These are phyloP conservation scores for Cephus cinctus DNA, from an alignment of 1,140 invertebrate species.

Conservation along the genomic window DNA sequence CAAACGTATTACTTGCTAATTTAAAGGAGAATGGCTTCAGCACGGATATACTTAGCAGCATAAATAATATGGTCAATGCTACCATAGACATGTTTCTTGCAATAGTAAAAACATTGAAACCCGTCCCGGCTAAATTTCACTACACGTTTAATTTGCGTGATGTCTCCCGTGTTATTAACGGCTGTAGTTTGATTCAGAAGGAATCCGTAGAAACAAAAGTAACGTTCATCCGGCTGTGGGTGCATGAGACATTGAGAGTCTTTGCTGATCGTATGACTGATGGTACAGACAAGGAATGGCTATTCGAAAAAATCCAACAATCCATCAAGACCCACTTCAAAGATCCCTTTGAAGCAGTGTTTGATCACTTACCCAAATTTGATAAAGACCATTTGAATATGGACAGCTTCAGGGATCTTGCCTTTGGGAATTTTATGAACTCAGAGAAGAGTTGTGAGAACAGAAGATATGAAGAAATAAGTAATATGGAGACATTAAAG, in stretches of 20 bases:
- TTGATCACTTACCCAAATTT: constrained; percentile 49
- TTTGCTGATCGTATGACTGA: constrained; percentile 69
- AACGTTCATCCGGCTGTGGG: constrained; percentile 62
- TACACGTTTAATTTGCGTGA: constrained; percentile 69
- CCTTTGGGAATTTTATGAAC: constrained; percentile 68
- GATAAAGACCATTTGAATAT: constrained; percentile 53
- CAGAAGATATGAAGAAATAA: constrained; percentile 66
- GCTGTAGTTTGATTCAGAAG: constrained; percentile 65
- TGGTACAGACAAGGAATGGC: constrained; percentile 59
- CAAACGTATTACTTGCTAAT: constrained; percentile 58
- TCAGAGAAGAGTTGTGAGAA: constrained; percentile 53
- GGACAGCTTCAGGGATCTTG: constrained; percentile 61
- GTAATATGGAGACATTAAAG: constrained; percentile 58
- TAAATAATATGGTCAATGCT: constrained; percentile 61
- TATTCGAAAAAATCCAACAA: constrained; percentile 56
- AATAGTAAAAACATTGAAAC: constrained; percentile 55
- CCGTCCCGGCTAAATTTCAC: constrained; percentile 64
- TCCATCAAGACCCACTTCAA: constrained; percentile 58
- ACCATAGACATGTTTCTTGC: constrained; percentile 64
- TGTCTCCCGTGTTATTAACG: constrained; percentile 63
- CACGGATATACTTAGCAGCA: constrained; percentile 59
- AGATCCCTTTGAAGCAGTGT: constrained; percentile 55
- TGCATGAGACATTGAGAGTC: constrained; percentile 68
- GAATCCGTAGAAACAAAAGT: constrained; percentile 61
- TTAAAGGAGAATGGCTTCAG: constrained; percentile 62